Conservation (phyloP, 2,797 vertebrate genomes). For the Lophius americanus region DNA sequence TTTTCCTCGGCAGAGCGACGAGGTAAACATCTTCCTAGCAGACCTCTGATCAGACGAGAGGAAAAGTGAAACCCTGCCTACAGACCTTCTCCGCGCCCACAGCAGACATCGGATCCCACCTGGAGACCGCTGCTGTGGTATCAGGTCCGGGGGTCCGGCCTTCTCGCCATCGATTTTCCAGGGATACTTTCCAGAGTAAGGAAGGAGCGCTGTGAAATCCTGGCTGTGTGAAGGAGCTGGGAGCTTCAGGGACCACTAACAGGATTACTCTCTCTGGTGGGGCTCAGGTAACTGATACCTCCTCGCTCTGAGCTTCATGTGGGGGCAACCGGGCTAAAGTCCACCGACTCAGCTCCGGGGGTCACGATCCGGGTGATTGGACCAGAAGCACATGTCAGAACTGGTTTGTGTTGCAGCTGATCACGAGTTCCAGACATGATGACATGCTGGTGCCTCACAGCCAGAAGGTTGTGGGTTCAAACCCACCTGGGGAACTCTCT, state of each 20-base stretch:
- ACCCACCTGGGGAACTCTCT: too few species aligned
- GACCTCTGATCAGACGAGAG: constrained; percentile 56
- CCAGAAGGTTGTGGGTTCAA: too few species aligned
- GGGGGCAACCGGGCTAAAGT: constrained; percentile 5
- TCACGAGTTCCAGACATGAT: neutral
- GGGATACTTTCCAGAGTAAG: constrained; percentile 78
- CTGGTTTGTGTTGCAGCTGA: neutral
- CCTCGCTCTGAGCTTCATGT: constrained; percentile 47
- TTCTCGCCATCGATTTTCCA: constrained; percentile 73
- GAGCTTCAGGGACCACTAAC: constrained; percentile 70
- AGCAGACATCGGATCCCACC: constrained; percentile 64
- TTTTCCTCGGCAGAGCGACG: constrained; percentile 8
- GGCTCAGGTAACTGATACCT: constrained; percentile 64
- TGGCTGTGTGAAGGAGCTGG: constrained; percentile 50
- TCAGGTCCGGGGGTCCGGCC: constrained; percentile 62
- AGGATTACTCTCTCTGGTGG: constrained; percentile 72
- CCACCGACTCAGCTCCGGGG: constrained; percentile 11
- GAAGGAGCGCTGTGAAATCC: constrained; percentile 76
- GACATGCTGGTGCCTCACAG: too few species aligned
- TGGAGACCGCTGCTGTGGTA: constrained; percentile 70
- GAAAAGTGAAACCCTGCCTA: constrained; percentile 57
- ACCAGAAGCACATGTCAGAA: constrained; percentile 5
- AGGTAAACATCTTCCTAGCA: constrained; percentile 34
- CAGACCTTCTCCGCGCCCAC: constrained; percentile 53
- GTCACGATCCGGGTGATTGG: constrained; percentile 26